Conservation (phyloP, 2,888 invertebrate genomes). For the Diachrysia chrysitis region DNA sequence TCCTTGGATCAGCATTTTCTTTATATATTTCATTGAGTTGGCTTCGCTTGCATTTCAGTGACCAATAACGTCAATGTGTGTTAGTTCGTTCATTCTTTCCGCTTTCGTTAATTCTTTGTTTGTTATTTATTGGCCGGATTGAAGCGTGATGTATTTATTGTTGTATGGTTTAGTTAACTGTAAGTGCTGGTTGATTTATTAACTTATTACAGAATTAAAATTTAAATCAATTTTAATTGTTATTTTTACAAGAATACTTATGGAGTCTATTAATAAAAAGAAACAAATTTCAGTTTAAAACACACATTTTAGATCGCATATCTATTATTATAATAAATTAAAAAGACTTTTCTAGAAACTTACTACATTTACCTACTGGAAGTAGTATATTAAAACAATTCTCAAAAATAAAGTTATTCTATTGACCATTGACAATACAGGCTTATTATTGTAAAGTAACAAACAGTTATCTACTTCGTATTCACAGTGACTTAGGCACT, state of each 20-base stretch:
- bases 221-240: no score
- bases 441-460: background rate
- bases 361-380: no score
- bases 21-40: slow-evolving; percentile 42
- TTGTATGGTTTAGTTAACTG: background rate
- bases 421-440: background rate
- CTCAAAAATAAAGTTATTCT: background rate
- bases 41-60: slow-evolving; percentile 23
- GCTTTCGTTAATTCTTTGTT: slow-evolving; percentile 25
- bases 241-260: no score
- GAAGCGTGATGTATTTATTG: background rate
- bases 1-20: slow-evolving; percentile 23
- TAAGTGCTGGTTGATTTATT: background rate
- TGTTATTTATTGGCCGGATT: slow-evolving; percentile 40
- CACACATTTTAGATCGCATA: no score
- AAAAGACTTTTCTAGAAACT: no score
- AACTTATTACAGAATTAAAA: background rate
- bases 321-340: no score
- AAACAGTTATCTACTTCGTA: background rate
- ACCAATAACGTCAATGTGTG: slow-evolving; percentile 37
- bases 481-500: background rate
- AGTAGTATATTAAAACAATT: no score
- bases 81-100: slow-evolving; percentile 33
- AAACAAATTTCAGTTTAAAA: no score
- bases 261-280: no score